A percentile compares a stretch with the other conserved stretches of the same genome.
These are phyloP conservation scores for Aradophagus sp. DNA, from an alignment of 1,140 invertebrate genomes.

Conservation along the genomic window DNA sequence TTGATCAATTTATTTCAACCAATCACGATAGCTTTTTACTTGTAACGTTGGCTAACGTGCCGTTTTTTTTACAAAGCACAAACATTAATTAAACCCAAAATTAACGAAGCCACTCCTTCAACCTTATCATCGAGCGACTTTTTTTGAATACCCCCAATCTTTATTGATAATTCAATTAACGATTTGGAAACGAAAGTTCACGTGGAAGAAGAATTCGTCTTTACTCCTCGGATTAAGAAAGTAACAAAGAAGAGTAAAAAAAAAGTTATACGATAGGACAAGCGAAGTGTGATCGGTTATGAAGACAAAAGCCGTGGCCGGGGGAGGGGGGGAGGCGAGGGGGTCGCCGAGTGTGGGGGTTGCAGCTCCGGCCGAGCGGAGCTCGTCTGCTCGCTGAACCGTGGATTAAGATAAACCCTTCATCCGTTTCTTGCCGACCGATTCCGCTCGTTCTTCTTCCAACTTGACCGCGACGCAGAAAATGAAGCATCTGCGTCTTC, in stretches of 20 bases:
- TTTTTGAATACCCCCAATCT: too few species aligned
- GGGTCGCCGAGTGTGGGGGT: constrained; percentile 48
- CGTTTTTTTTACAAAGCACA: too few species aligned
- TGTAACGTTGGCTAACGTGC: too few species aligned
- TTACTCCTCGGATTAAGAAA: constrained; percentile 1
- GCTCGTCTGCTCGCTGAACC: constrained; percentile 72
- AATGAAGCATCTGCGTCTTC: constrained; percentile 56
- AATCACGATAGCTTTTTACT: too few species aligned
- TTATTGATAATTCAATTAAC: too few species aligned
- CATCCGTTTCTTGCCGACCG: constrained; percentile 72
- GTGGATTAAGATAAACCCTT: constrained; percentile 75
- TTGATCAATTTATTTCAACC: too few species aligned
- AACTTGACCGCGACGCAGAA: constrained; percentile 46
- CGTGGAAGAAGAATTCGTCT: neutral
- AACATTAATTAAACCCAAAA: too few species aligned
- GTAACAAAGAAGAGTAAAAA: constrained; percentile 45
- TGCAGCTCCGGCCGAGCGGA: constrained; percentile 59
- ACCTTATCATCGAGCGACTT: too few species aligned
- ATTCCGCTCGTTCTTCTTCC: constrained; percentile 63
- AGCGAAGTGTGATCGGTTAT: constrained; percentile 72
- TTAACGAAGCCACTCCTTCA: too few species aligned
- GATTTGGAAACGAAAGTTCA: too few species aligned
- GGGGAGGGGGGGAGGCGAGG: constrained; percentile 10
- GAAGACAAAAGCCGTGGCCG: constrained; percentile 53
- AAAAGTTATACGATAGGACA: constrained; percentile 62